Base-by-base conservation (phyloP, 2,113 vertebrate genomes). In the Halcyon malimbica region DNA sequence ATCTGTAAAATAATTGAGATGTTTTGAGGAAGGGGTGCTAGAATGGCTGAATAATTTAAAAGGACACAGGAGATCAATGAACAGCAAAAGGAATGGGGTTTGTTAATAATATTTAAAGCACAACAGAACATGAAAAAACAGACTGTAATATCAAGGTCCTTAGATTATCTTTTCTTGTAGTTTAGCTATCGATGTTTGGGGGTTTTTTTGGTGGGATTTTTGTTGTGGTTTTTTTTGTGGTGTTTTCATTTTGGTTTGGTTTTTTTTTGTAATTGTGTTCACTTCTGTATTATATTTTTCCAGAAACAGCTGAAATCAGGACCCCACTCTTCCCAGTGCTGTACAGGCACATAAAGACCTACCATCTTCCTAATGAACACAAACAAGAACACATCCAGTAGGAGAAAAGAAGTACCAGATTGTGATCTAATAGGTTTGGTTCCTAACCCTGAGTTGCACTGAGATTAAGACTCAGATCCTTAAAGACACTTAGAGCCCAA, bases 381-480 rank as follows among this genome's bases (percentile, higher is more conserved):
- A 79, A 86, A 48, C 2, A 42, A 59, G 23, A 11, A 76, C 20
- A 24, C 8, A 39, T 24, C 16, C 31, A 24, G 12, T 13, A 87
- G 18, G 35, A 64, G 21, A 57, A 85, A 79, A 75, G 39, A 82
- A 83, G 25, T 44, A 87, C n/a, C 20, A 68, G 48, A 60, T 69
- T 2, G 0, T 83, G 33, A 69, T 53, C 75, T 84, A 64, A 75
- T 26, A 56, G 10, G 39, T 48, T 93, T 46, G 53, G 13, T 75
- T 87, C 35, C 63, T 79, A 82, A 64, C 24, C 24, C 31, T 14
- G 28, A 93, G n/a, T 3, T 76, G 24, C 57, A 53, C 21, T 50
- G 59, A 91, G 65, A 89, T 83, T 95, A 91, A 87, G 69, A 53
- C 60, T 91, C 94, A 87, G 57, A 94, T 87, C 54, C 87, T 87